Conservation (phyloP, 2,888 invertebrate genomes). For the Galeruca laticollis region DNA sequence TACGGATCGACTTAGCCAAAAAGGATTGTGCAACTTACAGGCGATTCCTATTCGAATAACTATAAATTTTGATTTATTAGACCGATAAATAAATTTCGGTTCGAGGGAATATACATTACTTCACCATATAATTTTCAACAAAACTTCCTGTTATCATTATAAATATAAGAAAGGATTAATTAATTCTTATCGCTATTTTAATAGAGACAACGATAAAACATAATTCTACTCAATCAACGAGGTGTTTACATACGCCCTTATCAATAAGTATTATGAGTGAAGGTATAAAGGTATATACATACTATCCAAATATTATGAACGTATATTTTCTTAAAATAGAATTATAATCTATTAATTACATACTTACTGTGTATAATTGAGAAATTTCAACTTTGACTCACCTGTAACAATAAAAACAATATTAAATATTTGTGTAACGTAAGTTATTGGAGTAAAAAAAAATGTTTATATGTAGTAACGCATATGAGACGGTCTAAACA, state of each 20-base stretch:
- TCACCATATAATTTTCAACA: too few relatives aligned
- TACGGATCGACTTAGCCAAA: too few relatives aligned
- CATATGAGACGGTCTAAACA: too few relatives aligned
- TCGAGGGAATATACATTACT: too few relatives aligned
- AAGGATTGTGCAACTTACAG: too few relatives aligned
- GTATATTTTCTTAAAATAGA: background rate
- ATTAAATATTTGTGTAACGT: background rate
- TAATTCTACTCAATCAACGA: background rate
- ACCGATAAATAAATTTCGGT: too few relatives aligned
- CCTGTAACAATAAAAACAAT: background rate
- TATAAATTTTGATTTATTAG: too few relatives aligned
- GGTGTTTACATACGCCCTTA: background rate
- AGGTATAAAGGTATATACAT: too few relatives aligned
- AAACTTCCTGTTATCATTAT: background rate
- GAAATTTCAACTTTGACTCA: background rate
- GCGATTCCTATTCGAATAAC: too few relatives aligned
- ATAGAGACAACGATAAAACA: background rate
- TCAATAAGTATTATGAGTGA: background rate
- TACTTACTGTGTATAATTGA: background rate
- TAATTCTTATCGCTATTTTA: background rate
- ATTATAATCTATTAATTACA: background rate
- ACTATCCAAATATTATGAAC: background rate
- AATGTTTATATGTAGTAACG: too few relatives aligned
- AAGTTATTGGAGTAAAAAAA: too few relatives aligned
- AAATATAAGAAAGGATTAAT: background rate